Evolutionary conservation across 2,888 invertebrate species (phyloP).

Genomic region (Drosophila multiciliata): DNA sequence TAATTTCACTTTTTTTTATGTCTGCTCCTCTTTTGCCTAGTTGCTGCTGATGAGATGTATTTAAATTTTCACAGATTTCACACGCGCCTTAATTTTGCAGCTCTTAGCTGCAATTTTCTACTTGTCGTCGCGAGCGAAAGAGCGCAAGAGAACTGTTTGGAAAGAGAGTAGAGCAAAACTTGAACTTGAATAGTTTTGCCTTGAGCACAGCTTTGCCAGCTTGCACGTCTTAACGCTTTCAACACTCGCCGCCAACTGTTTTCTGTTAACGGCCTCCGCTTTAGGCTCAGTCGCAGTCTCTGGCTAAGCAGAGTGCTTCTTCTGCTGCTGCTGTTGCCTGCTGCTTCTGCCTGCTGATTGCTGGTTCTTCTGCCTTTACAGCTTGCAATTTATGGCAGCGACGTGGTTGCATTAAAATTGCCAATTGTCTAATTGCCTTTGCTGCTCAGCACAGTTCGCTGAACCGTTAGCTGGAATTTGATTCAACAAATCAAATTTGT

Average conservation of each 20-base stretch:
- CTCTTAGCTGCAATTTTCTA: slow-evolving; percentile 25
- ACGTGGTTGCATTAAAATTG: slow-evolving; percentile 67
- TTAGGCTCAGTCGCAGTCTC: slow-evolving; percentile 1
- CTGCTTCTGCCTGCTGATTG: slow-evolving; percentile 9
- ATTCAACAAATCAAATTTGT: slow-evolving; percentile 40
- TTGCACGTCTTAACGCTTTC: slow-evolving; percentile 77
- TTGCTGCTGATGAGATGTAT: slow-evolving; percentile 21
- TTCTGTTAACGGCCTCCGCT: slow-evolving; percentile 27
- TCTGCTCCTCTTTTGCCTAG: slow-evolving; percentile 23
- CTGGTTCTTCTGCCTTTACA: slow-evolving; percentile 34
- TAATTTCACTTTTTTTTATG: slow-evolving; percentile 76
- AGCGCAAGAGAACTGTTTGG: slow-evolving; percentile 2
- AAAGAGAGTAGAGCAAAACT: slow-evolving; percentile 42
- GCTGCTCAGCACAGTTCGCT: slow-evolving; percentile 53
- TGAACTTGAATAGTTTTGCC: slow-evolving; percentile 12
- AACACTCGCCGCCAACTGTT: slow-evolving; percentile 82
- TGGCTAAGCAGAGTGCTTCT: slow-evolving; percentile 5
- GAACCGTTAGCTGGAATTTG: slow-evolving; percentile 61
- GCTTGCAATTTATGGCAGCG: slow-evolving; percentile 30
- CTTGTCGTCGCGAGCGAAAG: slow-evolving; percentile 33
- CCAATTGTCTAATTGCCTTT: slow-evolving; percentile 64
- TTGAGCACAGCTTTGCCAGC: slow-evolving; percentile 29
- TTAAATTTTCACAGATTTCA: slow-evolving; percentile 74
- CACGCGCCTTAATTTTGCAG: slow-evolving; percentile 63
- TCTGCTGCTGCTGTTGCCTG: slow-evolving; percentile 14